A percentile compares a stretch with the other conserved stretches of the same genome.
These are phyloP conservation scores for Escarpia spicata DNA, from an alignment of 2,888 invertebrate species.

Conservation along the genomic window DNA sequence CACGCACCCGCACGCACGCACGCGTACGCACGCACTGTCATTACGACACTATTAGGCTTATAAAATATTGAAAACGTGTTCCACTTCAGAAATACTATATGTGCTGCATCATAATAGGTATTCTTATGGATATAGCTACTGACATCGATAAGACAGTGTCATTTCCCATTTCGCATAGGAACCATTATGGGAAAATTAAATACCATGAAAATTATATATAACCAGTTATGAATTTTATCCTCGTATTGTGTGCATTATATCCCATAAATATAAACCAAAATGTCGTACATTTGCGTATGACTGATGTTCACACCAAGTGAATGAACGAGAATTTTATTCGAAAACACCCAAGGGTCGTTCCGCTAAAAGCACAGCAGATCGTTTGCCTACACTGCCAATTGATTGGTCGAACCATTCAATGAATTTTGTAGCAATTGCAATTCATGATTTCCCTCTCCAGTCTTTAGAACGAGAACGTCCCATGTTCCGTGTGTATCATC, in stretches of 20 bases:
- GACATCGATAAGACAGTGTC: background rate
- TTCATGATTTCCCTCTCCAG: background rate
- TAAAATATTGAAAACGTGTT: too few species aligned
- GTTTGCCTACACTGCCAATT: background rate
- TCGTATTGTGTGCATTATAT: background rate
- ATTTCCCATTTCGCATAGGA: background rate
- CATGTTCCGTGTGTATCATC: background rate
- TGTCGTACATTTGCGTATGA: background rate
- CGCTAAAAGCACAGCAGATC: background rate
- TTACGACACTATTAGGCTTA: too few species aligned
- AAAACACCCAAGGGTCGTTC: background rate
- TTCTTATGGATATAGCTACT: background rate
- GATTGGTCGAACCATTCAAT: background rate
- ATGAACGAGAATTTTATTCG: background rate
- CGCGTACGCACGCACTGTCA: too few species aligned
- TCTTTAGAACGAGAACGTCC: background rate
- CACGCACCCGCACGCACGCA: too few species aligned
- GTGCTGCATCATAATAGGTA: too few species aligned
- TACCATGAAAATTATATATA: background rate
- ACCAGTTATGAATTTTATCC: background rate
- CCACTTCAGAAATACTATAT: too few species aligned
- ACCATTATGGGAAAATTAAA: background rate
- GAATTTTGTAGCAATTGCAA: background rate
- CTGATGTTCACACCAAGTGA: background rate
- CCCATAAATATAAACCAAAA: background rate